These are phyloP conservation scores for Karalla daura DNA, from an alignment of 2,797 vertebrate genomes.

Conservation along the genomic window DNA sequence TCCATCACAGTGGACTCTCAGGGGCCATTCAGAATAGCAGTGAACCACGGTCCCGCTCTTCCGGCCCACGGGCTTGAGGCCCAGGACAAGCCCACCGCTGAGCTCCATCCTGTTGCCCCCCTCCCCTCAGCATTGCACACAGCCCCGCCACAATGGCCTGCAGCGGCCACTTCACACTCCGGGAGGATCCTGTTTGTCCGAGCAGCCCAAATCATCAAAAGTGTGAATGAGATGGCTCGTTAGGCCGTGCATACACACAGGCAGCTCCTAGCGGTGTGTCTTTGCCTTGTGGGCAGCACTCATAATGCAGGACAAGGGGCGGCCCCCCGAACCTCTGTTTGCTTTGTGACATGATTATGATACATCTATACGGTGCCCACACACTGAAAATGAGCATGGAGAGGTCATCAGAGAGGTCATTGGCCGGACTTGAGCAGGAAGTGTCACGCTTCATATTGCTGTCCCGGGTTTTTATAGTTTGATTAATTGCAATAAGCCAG, in stretches of 20 bases:
- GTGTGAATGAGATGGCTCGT: slow-evolving; percentile 42
- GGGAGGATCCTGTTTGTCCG: slow-evolving; percentile 64
- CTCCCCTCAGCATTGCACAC: slow-evolving; percentile 49
- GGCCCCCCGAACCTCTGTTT: no score
- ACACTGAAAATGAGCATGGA: no score
- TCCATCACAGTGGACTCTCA: slow-evolving; percentile 77
- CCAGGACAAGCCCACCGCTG: slow-evolving; percentile 73
- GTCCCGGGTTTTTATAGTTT: no score
- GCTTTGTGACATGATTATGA: no score
- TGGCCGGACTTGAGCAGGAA: no score
- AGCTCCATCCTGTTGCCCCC: slow-evolving; percentile 71
- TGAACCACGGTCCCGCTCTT: slow-evolving; percentile 67
- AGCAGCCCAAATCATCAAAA: slow-evolving; percentile 31
- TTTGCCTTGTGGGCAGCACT: no score
- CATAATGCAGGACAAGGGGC: no score
- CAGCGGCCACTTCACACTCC: slow-evolving; percentile 51
- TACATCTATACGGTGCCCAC: no score
- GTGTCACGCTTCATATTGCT: no score
- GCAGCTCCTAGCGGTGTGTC: no score
- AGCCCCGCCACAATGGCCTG: slow-evolving; percentile 35
- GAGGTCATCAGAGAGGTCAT: no score
- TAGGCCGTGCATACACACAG: neutral
- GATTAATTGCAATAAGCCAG: no score
- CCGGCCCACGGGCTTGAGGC: slow-evolving; percentile 70
- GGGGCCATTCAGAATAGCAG: slow-evolving; percentile 72